Evolutionary conservation across 2,113 vertebrate species (phyloP), one percentile per base, ranked within the genome.

Genomic region (Hyperoodon ampullatus): DNA sequence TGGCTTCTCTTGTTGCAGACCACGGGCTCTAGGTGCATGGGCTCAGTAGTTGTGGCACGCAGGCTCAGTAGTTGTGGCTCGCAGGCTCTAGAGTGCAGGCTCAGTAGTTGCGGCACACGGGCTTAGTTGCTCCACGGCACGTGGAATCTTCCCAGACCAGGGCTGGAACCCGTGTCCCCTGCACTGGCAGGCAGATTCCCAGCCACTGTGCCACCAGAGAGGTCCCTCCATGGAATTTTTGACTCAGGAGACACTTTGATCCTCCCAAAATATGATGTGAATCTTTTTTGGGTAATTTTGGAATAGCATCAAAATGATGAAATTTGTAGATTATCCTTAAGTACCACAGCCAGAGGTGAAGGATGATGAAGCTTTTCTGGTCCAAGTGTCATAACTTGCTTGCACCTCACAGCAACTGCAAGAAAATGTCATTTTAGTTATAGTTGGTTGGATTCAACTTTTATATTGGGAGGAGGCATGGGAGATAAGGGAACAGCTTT

Each of bases 231-330:
- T 85, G 11, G 6, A 35, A 81, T 81, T 94, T 39, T 75, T 74
- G 61, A 92, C 23, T 94, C 0, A 71, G 58, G n/a, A 93, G 33
- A 55, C 9, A 92, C 18, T 88, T 88, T 74, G 16, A 63, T 81
- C n/a, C 42, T 24, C 2, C 4, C 61, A 88, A 86, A 58, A 21
- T 58, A n/a, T 86, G 72, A 90, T 60, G 19, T 0, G 2, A 93
- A n/a, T 77, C 55, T 47, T 78, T 94, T 66, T 93, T 55, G 24
- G 30, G 18, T 87, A 60, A 93, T 44, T 78, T 87, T 95, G 75
- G 15, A 68, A 47, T 28, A 47, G 28, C 39, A 95, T 70, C 71
- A 91, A 65, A 89, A 75, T 87, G 8, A 28, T 89, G n/a, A 93
- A 6, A 44, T 68, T 63, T 81, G 24, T 68, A 72, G 35, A 5